These are phyloP conservation scores for Dione juno DNA, from an alignment of 2,888 invertebrate species.

Conservation along the genomic window DNA sequence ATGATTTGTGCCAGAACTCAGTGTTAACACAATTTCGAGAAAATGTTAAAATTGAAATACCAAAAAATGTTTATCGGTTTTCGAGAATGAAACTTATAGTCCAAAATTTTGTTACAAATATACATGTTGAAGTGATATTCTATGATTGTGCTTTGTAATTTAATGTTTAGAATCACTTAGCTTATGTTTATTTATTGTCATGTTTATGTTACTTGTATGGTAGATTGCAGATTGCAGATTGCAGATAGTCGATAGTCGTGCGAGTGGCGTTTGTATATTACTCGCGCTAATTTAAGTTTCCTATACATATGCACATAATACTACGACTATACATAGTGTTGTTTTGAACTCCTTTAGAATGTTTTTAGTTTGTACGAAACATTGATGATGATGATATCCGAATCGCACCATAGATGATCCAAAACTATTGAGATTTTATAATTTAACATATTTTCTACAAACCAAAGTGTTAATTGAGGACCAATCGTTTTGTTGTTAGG, in stretches of 20 bases:
- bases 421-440: conserved; percentile 20
- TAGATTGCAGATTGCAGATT: background rate
- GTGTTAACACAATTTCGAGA: conserved; percentile 10
- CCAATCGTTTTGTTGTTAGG: conserved; percentile 38
- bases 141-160: conserved; percentile 35
- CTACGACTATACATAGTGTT: conserved; percentile 16
- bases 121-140: conserved; percentile 31
- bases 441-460: conserved; percentile 27
- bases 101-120: conserved; percentile 35
- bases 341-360: conserved; percentile 32
- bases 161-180: conserved; percentile 28
- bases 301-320: conserved; percentile 25
- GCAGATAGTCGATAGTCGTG: background rate
- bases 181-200: conserved; percentile 41
- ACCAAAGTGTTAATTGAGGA: conserved; percentile 42
- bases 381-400: background rate
- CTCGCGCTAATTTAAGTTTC: conserved; percentile 25
- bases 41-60: conserved; percentile 27
- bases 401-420: conserved; percentile 27
- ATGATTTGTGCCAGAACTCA: conserved; percentile 42
- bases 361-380: conserved; percentile 21
- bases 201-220: conserved; percentile 17
- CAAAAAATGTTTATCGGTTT: conserved; percentile 30
- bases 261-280: conserved; percentile 4
- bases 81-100: conserved; percentile 20